These are phyloP conservation scores for Scylla paramamosain DNA, from an alignment of 1,140 invertebrate species.

Conservation along the genomic window DNA sequence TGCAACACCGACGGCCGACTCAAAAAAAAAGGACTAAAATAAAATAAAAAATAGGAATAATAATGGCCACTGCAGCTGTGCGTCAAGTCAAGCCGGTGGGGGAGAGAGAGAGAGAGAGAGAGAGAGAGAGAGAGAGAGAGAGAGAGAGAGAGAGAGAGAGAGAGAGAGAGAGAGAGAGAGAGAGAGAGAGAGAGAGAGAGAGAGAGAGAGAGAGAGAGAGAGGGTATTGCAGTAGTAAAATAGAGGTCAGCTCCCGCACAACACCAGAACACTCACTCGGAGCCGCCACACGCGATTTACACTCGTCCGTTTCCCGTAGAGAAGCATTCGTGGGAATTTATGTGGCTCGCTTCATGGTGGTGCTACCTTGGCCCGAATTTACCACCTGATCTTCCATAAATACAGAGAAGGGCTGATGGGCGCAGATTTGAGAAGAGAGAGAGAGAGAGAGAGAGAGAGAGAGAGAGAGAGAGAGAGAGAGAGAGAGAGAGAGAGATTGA, in stretches of 20 bases:
- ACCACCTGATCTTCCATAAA: not conserved
- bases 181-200: no score
- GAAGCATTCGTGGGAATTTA: conserved; percentile 12
- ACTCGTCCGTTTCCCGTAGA: conserved; percentile 9
- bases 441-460: no score
- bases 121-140: no score
- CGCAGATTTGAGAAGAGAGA: not conserved
- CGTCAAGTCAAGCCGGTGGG: no score
- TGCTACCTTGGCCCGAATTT: not conserved
- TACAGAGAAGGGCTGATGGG: not conserved
- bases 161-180: no score
- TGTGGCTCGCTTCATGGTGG: not conserved
- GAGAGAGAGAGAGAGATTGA: no score
- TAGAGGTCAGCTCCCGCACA: not conserved
- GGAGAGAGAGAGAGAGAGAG: no score
- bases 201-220: no score
- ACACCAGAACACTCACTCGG: not conserved
- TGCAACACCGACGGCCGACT: not conserved
- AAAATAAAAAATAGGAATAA: no score
- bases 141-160: not conserved
- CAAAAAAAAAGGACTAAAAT: not conserved
- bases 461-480: no score
- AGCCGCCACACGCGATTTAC: not conserved
- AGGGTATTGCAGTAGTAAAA: not conserved
- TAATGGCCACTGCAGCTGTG: no score